phyloP scores from a whole-genome alignment of 2,113 vertebrate species.

The Calidris pygmaea region DNA sequence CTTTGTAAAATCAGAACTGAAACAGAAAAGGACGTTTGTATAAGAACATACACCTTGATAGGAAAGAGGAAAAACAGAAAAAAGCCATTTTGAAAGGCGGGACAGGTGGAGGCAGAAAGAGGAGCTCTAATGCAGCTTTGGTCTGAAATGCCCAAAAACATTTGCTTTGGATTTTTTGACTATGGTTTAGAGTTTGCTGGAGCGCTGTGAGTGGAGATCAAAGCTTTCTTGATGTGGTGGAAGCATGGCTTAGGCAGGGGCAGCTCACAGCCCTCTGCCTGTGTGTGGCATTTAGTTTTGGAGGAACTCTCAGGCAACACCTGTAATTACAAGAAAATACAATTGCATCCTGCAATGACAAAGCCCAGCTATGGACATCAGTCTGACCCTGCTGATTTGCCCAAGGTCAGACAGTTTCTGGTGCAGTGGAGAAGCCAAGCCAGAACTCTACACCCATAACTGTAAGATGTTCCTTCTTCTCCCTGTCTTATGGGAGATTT shows the following conservation, averaged over 20 bases:
- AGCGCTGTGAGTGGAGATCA: background rate
- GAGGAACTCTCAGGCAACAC: background rate
- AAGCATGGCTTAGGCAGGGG: accelerated
- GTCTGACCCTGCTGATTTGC: background rate
- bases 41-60: background rate
- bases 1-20: background rate
- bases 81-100: background rate
- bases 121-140: background rate
- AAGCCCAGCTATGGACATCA: accelerated
- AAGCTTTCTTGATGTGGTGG: background rate
- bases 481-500: background rate
- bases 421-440: background rate
- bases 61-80: background rate
- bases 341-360: background rate
- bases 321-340: background rate
- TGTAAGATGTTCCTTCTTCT: background rate
- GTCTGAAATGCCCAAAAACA: background rate
- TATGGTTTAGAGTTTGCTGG: background rate
- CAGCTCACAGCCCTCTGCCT: background rate
- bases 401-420: constrained; percentile 4
- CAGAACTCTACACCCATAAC: background rate
- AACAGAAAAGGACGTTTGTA: background rate
- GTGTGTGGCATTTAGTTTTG: background rate
- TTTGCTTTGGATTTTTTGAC: background rate
- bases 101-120: background rate